A percentile compares a stretch with the other conserved stretches of the same genome.
Evolutionary conservation across 2,888 invertebrate genomes (phyloP).

Genomic region (Neria commutata): DNA sequence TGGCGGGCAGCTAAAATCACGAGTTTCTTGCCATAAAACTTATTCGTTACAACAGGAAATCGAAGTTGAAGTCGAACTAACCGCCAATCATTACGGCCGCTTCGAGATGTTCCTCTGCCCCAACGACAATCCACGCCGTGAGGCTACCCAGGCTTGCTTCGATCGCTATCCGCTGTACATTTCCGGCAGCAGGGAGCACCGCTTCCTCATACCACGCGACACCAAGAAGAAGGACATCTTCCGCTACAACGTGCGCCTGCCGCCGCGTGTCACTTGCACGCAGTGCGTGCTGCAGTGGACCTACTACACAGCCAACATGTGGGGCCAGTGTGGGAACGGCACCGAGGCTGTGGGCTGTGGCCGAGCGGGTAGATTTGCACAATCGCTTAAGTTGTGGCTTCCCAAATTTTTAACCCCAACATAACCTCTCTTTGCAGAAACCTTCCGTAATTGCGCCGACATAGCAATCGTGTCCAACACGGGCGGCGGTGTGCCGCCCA

Average conservation of each 20-base stretch:
- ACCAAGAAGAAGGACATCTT: slow-evolving; percentile 71
- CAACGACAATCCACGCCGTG: slow-evolving; percentile 78
- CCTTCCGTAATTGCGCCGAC: slow-evolving; percentile 90
- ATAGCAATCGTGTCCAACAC: slow-evolving; percentile 81
- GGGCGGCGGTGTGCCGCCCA: slow-evolving; percentile 74
- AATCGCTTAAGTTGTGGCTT: background rate
- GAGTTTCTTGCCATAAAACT: slow-evolving; percentile 38
- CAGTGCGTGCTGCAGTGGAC: slow-evolving; percentile 94
- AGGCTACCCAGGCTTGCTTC: slow-evolving; percentile 83
- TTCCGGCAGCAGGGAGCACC: slow-evolving; percentile 73
- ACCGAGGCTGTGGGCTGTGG: slow-evolving; percentile 89
- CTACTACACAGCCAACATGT: slow-evolving; percentile 86
- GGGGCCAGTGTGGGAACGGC: slow-evolving; percentile 86
- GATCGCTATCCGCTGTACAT: slow-evolving; percentile 79
- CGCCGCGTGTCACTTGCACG: slow-evolving; percentile 82
- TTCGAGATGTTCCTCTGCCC: slow-evolving; percentile 87
- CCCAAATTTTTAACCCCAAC: background rate
- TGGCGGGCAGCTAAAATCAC: no score
- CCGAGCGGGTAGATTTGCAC: slow-evolving; percentile 65
- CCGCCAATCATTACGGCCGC: slow-evolving; percentile 87
- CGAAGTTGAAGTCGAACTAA: slow-evolving; percentile 84
- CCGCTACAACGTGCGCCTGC: slow-evolving; percentile 77
- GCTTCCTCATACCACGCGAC: slow-evolving; percentile 75
- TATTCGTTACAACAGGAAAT: slow-evolving; percentile 67
- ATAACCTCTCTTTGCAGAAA: slow-evolving; percentile 68